Evolutionary conservation across 2,888 invertebrate genomes (phyloP), one percentile per base, ranked within the genome.

Genomic region (Volucella zonaria): DNA sequence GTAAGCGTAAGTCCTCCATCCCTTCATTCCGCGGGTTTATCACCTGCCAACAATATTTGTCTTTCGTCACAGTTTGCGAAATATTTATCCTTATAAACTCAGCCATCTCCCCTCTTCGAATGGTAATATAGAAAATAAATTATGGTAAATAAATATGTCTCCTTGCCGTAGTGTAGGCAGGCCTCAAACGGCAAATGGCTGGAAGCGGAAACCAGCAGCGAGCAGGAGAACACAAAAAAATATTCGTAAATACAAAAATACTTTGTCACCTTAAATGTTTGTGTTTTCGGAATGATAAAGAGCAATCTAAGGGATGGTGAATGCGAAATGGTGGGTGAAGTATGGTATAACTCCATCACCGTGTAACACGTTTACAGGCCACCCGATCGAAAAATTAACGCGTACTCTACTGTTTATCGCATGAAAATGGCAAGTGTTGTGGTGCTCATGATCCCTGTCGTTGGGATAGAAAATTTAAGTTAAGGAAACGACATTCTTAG

Each of bases 121-220:
- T 38, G 54, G 15, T 58, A 49, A 15, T 64, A 70, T 40, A 23
- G 43, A 49, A 56, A 68, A 62, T 47, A 42, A 70, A 70, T 62
- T 51, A 76, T 40, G 58, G 14, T 40, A 62, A 64, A 70, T 76
- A 81, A 64, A 76, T 58, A 58, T 62, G 80, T 75, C 68, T n/a
- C n/a, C n/a, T 49, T 64, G 23, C 58, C 45, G 51, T 58, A 40
- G 58, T 23, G 15, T 12, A 38, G 49, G 51, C 14, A 45, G 14
- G 45, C 51, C 62, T 68, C 49, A 62, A 68, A 47, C 31, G 42
- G 49, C 15, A 75, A 68, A 56, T 74, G 68, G 14, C 43, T 58
- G 62, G 54, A 62, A 75, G 66, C n/a, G 10, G 43, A 49, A 42
- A 52, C 40, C 11, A 23, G 12, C 49, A 42, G 1, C n/a, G n/a